Evolutionary conservation across 2,797 vertebrate genomes (phyloP).

Genomic region (Spinibarbus caldwelli): DNA sequence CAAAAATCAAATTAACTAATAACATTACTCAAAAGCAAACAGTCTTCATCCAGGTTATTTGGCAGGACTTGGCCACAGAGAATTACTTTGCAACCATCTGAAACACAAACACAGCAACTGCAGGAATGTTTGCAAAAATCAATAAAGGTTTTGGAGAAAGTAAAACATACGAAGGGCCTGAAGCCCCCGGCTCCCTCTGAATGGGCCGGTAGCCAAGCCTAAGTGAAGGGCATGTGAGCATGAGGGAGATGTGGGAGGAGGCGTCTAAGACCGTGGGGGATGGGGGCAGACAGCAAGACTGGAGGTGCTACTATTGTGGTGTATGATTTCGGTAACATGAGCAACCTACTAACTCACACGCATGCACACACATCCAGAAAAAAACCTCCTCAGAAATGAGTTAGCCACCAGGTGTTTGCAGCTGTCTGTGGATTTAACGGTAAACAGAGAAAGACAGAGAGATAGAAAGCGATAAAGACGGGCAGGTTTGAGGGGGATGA

Average conservation of each 20-base stretch:
- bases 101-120: slow-evolving; percentile 25
- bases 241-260: slow-evolving; percentile 50
- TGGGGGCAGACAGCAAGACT: slow-evolving; percentile 66
- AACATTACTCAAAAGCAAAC: neutral
- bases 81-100: slow-evolving; percentile 13
- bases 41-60: neutral
- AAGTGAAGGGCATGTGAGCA: slow-evolving; percentile 60
- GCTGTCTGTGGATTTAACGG: slow-evolving; percentile 71
- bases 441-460: slow-evolving; percentile 53
- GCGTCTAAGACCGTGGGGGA: slow-evolving; percentile 39
- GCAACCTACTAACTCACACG: slow-evolving; percentile 33
- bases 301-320: slow-evolving; percentile 69
- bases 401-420: slow-evolving; percentile 76
- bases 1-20: slow-evolving; percentile 7
- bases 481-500: slow-evolving; percentile 52
- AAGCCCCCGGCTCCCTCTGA: slow-evolving; percentile 65
- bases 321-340: slow-evolving; percentile 74
- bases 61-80: neutral
- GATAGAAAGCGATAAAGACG: slow-evolving; percentile 50
- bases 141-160: slow-evolving; percentile 60
- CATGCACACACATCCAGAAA: slow-evolving; percentile 52
- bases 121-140: slow-evolving; percentile 38
- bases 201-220: slow-evolving; percentile 51
- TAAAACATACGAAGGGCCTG: slow-evolving; percentile 53
- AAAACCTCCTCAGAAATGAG: slow-evolving; percentile 57